These are phyloP conservation scores for Callinectes sapidus DNA, from an alignment of 2,888 invertebrate genomes.

Conservation along the genomic window DNA sequence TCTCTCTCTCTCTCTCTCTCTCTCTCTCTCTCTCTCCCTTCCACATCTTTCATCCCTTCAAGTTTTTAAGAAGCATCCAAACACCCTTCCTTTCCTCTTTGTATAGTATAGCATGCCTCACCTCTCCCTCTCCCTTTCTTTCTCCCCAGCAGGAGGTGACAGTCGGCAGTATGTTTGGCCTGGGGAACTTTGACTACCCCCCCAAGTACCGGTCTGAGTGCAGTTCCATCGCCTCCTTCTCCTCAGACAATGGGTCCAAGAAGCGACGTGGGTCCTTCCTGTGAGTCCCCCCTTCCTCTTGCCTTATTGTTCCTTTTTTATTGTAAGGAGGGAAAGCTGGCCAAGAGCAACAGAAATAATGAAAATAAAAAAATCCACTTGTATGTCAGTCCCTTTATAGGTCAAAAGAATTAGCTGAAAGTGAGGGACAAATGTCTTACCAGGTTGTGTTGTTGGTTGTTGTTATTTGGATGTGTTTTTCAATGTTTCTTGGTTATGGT, in stretches of 20 bases:
- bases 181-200: slow-evolving; percentile 62
- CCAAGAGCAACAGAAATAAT: no score
- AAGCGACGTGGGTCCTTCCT: slow-evolving; percentile 65
- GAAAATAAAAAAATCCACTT: no score
- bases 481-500: no score
- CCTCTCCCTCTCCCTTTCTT: background rate
- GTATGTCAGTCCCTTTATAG: no score
- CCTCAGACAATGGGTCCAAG: slow-evolving; percentile 67
- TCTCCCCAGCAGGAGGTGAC: slow-evolving; percentile 24
- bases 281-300: slow-evolving; percentile 34
- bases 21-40: background rate
- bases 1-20: slow-evolving; percentile 41
- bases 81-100: background rate
- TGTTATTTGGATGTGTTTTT: no score
- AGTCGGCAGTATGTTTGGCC: slow-evolving; percentile 57
- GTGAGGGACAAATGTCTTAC: no score
- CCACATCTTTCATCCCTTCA: no score
- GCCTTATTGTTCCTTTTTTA: background rate
- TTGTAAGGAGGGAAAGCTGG: no score
- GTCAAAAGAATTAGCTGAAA: no score
- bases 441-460: no score
- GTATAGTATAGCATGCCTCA: background rate
- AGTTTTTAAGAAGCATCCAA: no score
- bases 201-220: slow-evolving; percentile 70
- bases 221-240: slow-evolving; percentile 64